Evolutionary conservation across 2,888 invertebrate species (phyloP), one percentile per base, ranked within the genome.

Genomic region (Serrognathus titanus): DNA sequence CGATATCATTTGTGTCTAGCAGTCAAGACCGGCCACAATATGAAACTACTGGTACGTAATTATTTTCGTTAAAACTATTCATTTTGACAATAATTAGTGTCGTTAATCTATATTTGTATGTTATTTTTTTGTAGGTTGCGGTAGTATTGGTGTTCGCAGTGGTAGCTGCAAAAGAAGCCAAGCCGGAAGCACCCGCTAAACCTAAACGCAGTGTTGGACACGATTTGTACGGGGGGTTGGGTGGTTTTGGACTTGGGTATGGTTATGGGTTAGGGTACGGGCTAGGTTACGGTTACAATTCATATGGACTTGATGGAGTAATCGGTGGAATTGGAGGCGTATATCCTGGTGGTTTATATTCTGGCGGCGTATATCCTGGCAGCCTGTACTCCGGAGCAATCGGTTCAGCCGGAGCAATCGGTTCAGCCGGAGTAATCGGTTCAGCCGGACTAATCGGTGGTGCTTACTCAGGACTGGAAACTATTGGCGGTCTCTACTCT

Each of bases 31-130:
- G 41, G 45, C 49, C 55, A 51, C 51, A 56, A 56, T 56, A 51
- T 51, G 48, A 40, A 45, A 47, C 31, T 56, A 45, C 56, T 56
- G 56, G 56, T 56, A 56, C 47, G 56, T 56, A 56, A 24, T 12
- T 3, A 7, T 24, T 13, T 31, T 31, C 24, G 24, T 3, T 31
- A 16, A 16, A 16, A 16, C 16, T 3, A 16, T 16, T 31, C 6
- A 31, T 31, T 31, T 31, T 31, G 1, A 6, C 6, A 6, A 31
- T 31, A 6, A 31, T 31, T 31, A 6, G 4, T 31, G 5, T 5
- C 8, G 40, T 40, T 11, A 5, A 40, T 40, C 6, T 40, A 39
- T 40, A 40, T 40, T 0, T 7, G 3, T 2, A 16, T 16, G 16
- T 40, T 43, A 2, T 2, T 43, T 43, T 43, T 43, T 11, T 16